Percentiles rank a stretch among this genome's conserved stretches.
phyloP scores from a whole-genome alignment of 2,888 invertebrate species.

The Lacanobia oleracea region DNA sequence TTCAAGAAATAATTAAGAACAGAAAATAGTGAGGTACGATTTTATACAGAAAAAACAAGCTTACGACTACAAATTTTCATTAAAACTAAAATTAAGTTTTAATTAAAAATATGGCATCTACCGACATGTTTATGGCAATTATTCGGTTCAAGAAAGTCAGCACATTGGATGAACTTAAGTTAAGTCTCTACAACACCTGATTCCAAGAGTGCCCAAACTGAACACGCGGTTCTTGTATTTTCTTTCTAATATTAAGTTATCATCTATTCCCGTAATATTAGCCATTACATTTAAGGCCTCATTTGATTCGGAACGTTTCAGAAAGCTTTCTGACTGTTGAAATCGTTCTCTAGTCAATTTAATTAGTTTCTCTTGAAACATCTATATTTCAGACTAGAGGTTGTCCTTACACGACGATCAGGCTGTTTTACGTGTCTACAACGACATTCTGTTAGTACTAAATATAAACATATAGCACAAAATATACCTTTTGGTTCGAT shows the following conservation, averaged over 20 bases:
- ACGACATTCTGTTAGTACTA: slow-evolving; percentile 45
- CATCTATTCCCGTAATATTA: slow-evolving; percentile 53
- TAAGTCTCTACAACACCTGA: slow-evolving; percentile 41
- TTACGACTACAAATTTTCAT: slow-evolving; percentile 76
- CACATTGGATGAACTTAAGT: slow-evolving; percentile 54
- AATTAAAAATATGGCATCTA: slow-evolving; percentile 86
- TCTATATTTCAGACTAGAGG: slow-evolving; percentile 67
- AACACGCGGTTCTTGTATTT: slow-evolving; percentile 30
- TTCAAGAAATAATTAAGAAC: slow-evolving; percentile 78
- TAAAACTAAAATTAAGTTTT: slow-evolving; percentile 75
- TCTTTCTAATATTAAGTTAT: slow-evolving; percentile 46
- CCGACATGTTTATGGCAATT: slow-evolving; percentile 87
- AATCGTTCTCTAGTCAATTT: slow-evolving; percentile 58
- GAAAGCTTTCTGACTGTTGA: slow-evolving; percentile 47
- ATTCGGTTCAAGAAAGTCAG: slow-evolving; percentile 70
- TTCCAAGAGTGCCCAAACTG: slow-evolving; percentile 38
- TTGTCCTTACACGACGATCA: slow-evolving; percentile 53
- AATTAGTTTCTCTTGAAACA: slow-evolving; percentile 56
- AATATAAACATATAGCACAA: slow-evolving; percentile 60
- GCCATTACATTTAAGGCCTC: slow-evolving; percentile 61
- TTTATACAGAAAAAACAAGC: slow-evolving; percentile 76
- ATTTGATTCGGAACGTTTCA: slow-evolving; percentile 52
- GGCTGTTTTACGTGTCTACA: slow-evolving; percentile 39
- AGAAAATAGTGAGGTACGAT: slow-evolving; percentile 81
- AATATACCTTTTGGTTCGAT: slow-evolving; percentile 61